Percentiles rank a stretch among this genome's conserved stretches.
These are phyloP conservation scores for Halesus radiatus DNA, from an alignment of 1,140 invertebrate genomes.

Conservation along the genomic window DNA sequence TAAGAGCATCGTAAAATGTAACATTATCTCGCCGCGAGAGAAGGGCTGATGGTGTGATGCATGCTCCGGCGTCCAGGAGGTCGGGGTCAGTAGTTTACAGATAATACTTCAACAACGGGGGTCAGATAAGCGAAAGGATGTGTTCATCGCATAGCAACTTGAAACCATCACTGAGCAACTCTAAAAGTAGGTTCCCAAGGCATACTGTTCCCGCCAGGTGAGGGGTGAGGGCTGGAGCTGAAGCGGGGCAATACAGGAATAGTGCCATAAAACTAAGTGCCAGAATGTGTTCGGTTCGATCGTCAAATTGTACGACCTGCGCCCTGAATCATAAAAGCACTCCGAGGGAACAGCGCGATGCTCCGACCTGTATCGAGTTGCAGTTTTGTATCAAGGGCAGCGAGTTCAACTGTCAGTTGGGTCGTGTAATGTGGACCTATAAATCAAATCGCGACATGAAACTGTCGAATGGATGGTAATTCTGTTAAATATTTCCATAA, in stretches of 20 bases:
- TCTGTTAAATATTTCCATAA: no score
- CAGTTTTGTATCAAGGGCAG: background rate
- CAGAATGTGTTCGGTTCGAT: slow-evolving; percentile 46
- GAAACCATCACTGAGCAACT: background rate
- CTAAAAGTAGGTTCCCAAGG: background rate
- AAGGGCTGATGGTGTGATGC: background rate
- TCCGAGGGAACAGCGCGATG: background rate
- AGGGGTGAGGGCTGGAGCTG: background rate
- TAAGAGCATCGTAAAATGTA: slow-evolving; percentile 3
- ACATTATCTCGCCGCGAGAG: background rate
- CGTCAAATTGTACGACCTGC: slow-evolving; percentile 43
- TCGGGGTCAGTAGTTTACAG: slow-evolving; percentile 3
- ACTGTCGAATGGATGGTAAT: no score
- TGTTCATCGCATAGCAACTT: background rate
- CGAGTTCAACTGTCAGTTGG: background rate
- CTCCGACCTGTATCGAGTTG: no score
- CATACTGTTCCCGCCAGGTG: background rate
- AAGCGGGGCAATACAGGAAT: slow-evolving; percentile 20
- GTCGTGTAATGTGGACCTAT: background rate
- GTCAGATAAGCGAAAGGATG: slow-evolving; percentile 1
- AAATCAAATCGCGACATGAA: no score
- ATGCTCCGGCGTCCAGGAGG: background rate
- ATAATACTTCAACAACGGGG: background rate
- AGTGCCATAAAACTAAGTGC: slow-evolving; percentile 52
- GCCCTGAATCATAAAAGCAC: slow-evolving; percentile 10